Evolutionary conservation across 1,140 invertebrate genomes (phyloP), one percentile per base, ranked within the genome.

Genomic region (Akabosia matsudoensis): DNA sequence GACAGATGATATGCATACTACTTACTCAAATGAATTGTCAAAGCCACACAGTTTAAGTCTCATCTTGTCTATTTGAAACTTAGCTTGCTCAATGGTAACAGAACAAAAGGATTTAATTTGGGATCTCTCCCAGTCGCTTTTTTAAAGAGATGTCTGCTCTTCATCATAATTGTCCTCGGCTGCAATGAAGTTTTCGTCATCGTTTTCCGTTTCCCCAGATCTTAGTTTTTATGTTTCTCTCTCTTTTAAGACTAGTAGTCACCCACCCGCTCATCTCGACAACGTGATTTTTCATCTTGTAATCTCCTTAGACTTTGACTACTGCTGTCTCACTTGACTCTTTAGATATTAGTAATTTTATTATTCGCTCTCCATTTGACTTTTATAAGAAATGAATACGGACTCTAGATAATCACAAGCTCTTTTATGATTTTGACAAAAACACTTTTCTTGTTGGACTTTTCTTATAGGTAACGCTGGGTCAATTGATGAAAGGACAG

Each of bases 401-500:
- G 18, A 45, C 7, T 45, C 7, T 10, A 7, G 37, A 45, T n/a
- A n/a, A n/a, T n/a, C n/a, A n/a, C n/a, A n/a, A n/a, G n/a, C n/a
- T n/a, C n/a, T n/a, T n/a, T n/a, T n/a, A n/a, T n/a, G n/a, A n/a
- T n/a, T n/a, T n/a, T n/a, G n/a, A n/a, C n/a, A n/a, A n/a, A n/a
- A n/a, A n/a, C 22, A 56, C 4, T 16, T 56, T n/a, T 56, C 14
- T 70, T 24, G 61, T 74, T 74, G 52, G 67, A 61, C 51, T 34
- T 33, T 73, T 64, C 70, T 30, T 51, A 30, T 64, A 81, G 80
- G 76, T 78, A 24, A 79, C 78, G 16, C 31, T 77, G 33, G 74
- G 70, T 73, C 76, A 78, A 31, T 64, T 80, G 71, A 72, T 78
- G 74, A 81, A 78, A 73, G 78, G 78, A 10, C 78, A 79, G 4